phyloP scores from a whole-genome alignment of 2,888 invertebrate species.

The Chymomyza procnemis region DNA sequence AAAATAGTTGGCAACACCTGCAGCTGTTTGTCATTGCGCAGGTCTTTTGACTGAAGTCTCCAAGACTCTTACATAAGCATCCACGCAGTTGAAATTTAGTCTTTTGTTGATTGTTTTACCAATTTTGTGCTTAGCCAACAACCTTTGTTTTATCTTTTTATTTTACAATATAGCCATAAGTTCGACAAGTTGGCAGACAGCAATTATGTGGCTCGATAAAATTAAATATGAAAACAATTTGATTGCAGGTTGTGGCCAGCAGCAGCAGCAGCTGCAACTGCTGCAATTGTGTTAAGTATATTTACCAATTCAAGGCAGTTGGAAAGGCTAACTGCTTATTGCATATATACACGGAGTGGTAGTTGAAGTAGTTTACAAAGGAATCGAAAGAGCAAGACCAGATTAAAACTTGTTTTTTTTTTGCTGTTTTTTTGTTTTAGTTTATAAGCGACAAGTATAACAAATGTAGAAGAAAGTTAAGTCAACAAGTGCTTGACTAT shows the following conservation, averaged over 20 bases:
- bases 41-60: neutral
- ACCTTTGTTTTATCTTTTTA: neutral
- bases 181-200: neutral
- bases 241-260: neutral
- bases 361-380: neutral
- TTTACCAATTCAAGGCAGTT: slow-evolving; percentile 9
- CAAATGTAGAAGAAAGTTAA: neutral
- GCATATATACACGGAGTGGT: neutral
- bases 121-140: neutral
- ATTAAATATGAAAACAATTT: neutral
- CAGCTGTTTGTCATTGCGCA: neutral
- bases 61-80: neutral
- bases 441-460: neutral
- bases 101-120: slow-evolving; percentile 7
- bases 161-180: neutral
- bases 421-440: too few relatives aligned
- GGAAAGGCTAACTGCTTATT: slow-evolving; percentile 10
- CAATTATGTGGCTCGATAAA: neutral
- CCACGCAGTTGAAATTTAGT: slow-evolving; percentile 1
- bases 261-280: neutral
- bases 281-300: neutral
- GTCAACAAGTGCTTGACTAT: neutral
- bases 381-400: neutral
- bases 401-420: neutral
- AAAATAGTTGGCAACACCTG: neutral